Evolutionary conservation across 2,888 invertebrate species (phyloP), one percentile per base, ranked within the genome.

Genomic region (Eupelmus urozonus): DNA sequence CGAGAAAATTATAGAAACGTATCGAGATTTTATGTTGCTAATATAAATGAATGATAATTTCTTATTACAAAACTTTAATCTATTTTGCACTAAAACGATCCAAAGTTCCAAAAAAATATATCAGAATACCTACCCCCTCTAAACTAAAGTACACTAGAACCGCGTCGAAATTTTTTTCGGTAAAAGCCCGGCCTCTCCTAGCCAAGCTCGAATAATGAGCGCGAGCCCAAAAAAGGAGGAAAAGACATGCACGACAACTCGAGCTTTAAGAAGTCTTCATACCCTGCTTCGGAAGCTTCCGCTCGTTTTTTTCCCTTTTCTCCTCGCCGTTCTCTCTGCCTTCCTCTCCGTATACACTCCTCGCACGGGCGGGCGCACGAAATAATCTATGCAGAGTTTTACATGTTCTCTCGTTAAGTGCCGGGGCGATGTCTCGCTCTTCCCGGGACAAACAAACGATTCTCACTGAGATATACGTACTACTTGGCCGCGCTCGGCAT

Each of bases 351-450:
- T 53, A 20, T 20, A 20, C 49, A 42, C 53, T 34, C 34, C 5
- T 20, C 18, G 66, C 13, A 27, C 13, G 20, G 11, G 16, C 51
- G 51, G 29, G 53, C 40, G 65, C 42, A 59, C 59, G 65, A 74
- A 74, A 70, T 78, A 78, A 78, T 78, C 70, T 70, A 78, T 74
- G 70, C 78, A 29, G 27, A 70, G 73, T 53, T 69, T 73, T 57
- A 63, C 67, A 63, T 63, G 55, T 34, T 34, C 62, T 62, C 67
- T 42, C 49, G 42, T 71, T 59, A 76, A 76, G 71, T 71, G 59
- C 65, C 27, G 34, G 20, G 42, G 2, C 20, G 20, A 59, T 66
- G 67, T 23, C 7, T 34, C 18, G n/a, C 16, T 23, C 49, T 57
- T 23, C 42, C 55, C 42, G 11, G 51, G 18, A 69, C 57, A 73